Percentiles rank a stretch among this genome's conserved stretches.
Conservation (phyloP, 2,888 invertebrate species). For the Chouioia cunea region DNA sequence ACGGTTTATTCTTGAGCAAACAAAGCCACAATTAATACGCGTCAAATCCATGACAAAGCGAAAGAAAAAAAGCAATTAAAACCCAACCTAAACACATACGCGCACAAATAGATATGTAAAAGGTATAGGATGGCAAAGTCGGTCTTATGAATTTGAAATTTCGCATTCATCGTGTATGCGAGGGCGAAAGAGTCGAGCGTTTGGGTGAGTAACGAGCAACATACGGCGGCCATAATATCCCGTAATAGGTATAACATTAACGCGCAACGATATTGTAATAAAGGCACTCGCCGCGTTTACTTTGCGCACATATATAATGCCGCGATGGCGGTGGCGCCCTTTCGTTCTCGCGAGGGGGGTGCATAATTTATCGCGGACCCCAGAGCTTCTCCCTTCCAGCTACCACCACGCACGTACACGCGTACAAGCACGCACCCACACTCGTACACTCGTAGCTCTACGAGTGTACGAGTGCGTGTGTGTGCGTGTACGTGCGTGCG, state of each 20-base stretch:
- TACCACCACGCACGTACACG: no score
- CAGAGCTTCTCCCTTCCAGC: conserved; percentile 25
- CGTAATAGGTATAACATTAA: conserved; percentile 65
- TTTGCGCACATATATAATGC: conserved; percentile 55
- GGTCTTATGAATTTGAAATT: conserved; percentile 41
- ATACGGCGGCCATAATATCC: conserved; percentile 66
- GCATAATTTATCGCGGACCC: conserved; percentile 66
- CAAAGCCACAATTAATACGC: conserved; percentile 14
- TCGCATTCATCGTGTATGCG: conserved; percentile 40
- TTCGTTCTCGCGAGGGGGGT: conserved; percentile 55
- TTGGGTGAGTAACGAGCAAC: conserved; percentile 51
- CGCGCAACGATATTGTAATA: conserved; percentile 64
- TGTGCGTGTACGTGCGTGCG: conserved; percentile 21
- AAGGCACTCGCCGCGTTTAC: conserved; percentile 60
- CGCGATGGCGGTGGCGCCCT: conserved; percentile 34
- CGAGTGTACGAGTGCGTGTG: no score
- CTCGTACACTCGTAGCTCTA: no score
- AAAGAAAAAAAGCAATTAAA: conserved; percentile 23
- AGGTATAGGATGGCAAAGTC: background rate
- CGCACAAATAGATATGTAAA: conserved; percentile 2
- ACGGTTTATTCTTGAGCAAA: no score
- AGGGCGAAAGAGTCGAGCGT: background rate
- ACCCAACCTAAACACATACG: background rate
- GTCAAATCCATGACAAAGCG: background rate
- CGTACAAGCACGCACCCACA: no score